A percentile compares a stretch with the other conserved stretches of the same genome.
These are phyloP conservation scores for Argyra leucocephala DNA, from an alignment of 2,888 invertebrate genomes.

Conservation along the genomic window DNA sequence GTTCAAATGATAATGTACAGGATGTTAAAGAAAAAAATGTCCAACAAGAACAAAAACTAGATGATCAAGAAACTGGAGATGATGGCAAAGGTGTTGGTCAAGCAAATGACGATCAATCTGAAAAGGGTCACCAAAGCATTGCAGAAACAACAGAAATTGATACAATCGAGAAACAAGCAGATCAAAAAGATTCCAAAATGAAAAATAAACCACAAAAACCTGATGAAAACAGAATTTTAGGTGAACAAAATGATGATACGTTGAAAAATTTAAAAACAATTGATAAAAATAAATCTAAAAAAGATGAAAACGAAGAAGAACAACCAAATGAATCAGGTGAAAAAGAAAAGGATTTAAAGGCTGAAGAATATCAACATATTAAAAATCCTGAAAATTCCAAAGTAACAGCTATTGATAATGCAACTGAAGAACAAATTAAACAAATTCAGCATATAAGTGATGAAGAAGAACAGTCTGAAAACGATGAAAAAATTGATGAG, in stretches of 20 bases:
- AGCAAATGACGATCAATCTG: constrained; percentile 56
- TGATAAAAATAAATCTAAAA: constrained; percentile 43
- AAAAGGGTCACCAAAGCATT: constrained; percentile 58
- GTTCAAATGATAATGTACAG: constrained; percentile 20
- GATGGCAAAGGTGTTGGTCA: constrained; percentile 60
- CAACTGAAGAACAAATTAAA: constrained; percentile 71
- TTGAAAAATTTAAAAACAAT: constrained; percentile 46
- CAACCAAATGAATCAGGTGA: constrained; percentile 39
- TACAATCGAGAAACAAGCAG: constrained; percentile 41
- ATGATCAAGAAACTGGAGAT: constrained; percentile 48
- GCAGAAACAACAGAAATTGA: constrained; percentile 40
- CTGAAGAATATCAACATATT: constrained; percentile 73
- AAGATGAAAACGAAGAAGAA: constrained; percentile 43
- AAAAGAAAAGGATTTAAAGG: constrained; percentile 45
- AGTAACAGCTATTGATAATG: constrained; percentile 63
- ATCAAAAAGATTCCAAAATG: constrained; percentile 36
- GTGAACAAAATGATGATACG: constrained; percentile 38
- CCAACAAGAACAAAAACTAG: constrained; percentile 45
- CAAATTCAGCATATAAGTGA: constrained; percentile 51
- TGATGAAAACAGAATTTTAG: constrained; percentile 61
- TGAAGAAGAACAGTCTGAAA: constrained; percentile 49
- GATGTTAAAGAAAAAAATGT: constrained; percentile 37
- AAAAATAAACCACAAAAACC: constrained; percentile 62
- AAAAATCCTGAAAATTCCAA: constrained; percentile 66
- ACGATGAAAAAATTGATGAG: constrained; percentile 44